Evolutionary conservation across 2,888 invertebrate genomes (phyloP).

Genomic region (Chrysomela aeneicollis): DNA sequence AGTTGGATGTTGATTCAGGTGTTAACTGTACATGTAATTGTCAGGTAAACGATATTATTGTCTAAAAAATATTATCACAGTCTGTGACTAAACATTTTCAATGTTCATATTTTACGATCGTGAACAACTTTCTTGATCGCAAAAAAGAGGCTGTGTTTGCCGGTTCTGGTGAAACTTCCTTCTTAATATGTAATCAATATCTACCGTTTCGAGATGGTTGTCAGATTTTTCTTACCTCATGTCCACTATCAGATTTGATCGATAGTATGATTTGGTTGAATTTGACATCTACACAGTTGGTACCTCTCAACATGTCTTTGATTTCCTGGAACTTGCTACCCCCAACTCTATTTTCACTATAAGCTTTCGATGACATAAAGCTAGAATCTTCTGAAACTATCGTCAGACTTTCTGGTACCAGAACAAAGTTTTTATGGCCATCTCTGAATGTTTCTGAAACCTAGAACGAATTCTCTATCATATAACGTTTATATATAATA

Average conservation of each 20-base stretch:
- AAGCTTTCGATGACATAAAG: slow-evolving; percentile 15
- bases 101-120: too few relatives aligned
- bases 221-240: slow-evolving; percentile 49
- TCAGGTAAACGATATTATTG: too few relatives aligned
- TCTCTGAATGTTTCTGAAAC: slow-evolving; percentile 31
- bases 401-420: slow-evolving; percentile 25
- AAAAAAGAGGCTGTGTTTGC: too few relatives aligned
- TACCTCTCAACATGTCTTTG: slow-evolving; percentile 58
- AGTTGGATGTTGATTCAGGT: too few relatives aligned
- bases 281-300: slow-evolving; percentile 59
- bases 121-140: too few relatives aligned
- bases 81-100: too few relatives aligned
- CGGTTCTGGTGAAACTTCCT: too few relatives aligned
- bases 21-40: too few relatives aligned
- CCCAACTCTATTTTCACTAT: slow-evolving; percentile 28
- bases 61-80: too few relatives aligned
- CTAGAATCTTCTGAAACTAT: slow-evolving; percentile 24
- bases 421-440: slow-evolving; percentile 23
- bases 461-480: slow-evolving; percentile 15
- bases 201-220: too few relatives aligned
- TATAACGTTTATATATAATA: too few relatives aligned
- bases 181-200: too few relatives aligned
- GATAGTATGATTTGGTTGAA: slow-evolving; percentile 64
- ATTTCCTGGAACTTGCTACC: slow-evolving; percentile 61
- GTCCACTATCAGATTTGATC: slow-evolving; percentile 55